phyloP scores from a whole-genome alignment of 2,888 invertebrate species.

The Venusia cambrica region DNA sequence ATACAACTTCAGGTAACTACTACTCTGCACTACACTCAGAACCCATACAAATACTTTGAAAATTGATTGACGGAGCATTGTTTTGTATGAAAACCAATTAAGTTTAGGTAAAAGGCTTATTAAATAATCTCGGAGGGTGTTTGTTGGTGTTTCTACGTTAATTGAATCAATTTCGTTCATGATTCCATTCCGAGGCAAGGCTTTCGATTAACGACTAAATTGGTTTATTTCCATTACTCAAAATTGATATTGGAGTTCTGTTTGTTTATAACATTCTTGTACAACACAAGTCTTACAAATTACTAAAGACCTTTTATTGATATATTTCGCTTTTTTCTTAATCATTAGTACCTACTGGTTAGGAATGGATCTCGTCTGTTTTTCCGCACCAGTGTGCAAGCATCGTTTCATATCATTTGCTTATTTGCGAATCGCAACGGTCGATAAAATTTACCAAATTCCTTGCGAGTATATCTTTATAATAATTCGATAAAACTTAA shows the following conservation, averaged over 20 bases:
- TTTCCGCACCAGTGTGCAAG: too few species aligned
- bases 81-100: slow-evolving; percentile 21
- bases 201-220: slow-evolving; percentile 18
- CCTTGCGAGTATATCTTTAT: too few species aligned
- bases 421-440: too few species aligned
- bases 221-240: slow-evolving; percentile 16
- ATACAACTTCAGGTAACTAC: slow-evolving; percentile 13
- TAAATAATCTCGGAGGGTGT: slow-evolving; percentile 21
- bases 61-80: slow-evolving; percentile 15
- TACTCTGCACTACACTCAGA: too few species aligned
- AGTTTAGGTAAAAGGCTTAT: slow-evolving; percentile 16
- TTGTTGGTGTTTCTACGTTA: slow-evolving; percentile 16
- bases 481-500: too few species aligned
- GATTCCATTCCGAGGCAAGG: slow-evolving; percentile 16
- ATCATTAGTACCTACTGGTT: too few species aligned
- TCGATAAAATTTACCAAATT: too few species aligned
- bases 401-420: too few species aligned
- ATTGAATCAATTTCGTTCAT: slow-evolving; percentile 22
- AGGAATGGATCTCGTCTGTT: too few species aligned
- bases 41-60: slow-evolving; percentile 24
- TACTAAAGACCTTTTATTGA: too few species aligned
- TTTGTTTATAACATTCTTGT: slow-evolving; percentile 2
- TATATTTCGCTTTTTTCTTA: too few species aligned
- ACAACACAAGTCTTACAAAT: too few species aligned
- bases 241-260: slow-evolving; percentile 6